Conservation (phyloP, 2,797 vertebrate genomes). For the Phylloscopus collybita region DNA sequence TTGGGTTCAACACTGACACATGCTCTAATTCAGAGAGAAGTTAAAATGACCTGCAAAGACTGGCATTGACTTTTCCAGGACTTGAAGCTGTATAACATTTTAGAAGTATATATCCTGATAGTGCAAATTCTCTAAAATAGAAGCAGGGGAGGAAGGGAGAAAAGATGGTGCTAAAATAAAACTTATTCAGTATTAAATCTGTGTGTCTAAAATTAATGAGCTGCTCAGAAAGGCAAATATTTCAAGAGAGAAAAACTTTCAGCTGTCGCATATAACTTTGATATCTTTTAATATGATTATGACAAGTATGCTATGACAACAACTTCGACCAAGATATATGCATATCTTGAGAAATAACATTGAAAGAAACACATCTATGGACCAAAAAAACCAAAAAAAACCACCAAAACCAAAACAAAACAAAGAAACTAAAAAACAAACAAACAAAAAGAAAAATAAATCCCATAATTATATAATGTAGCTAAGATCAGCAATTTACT, state of each 20-base stretch:
- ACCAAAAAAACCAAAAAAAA: too few species aligned
- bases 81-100: neutral
- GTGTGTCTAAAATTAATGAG: neutral
- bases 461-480: neutral
- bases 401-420: too few species aligned
- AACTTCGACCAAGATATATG: neutral
- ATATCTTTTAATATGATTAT: neutral
- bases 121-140: neutral
- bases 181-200: neutral
- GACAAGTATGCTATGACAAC: neutral
- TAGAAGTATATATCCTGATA: neutral
- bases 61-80: neutral
- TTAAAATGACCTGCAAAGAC: neutral
- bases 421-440: too few species aligned
- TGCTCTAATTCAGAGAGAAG: neutral
- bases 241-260: neutral
- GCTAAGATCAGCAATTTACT: neutral
- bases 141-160: accelerated
- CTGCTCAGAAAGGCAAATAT: neutral
- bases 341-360: neutral
- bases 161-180: neutral
- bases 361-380: neutral
- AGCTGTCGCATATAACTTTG: neutral
- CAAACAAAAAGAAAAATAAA: neutral
- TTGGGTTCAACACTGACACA: neutral